phyloP scores from a whole-genome alignment of 2,797 vertebrate genomes.

The Ceryle rudis region DNA sequence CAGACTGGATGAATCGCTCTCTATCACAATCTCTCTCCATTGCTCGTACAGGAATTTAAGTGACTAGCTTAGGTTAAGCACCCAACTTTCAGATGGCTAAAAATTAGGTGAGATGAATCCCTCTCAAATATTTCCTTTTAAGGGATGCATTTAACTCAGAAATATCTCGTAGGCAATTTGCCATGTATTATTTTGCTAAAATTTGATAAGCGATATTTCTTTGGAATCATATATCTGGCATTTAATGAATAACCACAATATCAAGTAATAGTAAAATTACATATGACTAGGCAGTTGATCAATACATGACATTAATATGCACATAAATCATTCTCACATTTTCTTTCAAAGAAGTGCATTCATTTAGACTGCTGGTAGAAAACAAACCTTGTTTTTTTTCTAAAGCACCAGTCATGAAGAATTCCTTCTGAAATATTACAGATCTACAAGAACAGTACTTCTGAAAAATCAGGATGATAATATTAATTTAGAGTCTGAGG shows the following conservation, averaged over 20 bases:
- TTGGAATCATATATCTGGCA: background rate
- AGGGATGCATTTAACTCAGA: background rate
- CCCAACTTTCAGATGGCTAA: background rate
- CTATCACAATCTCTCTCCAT: background rate
- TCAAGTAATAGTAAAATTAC: background rate
- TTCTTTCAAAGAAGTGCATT: background rate
- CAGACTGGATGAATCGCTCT: background rate
- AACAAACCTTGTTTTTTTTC: background rate
- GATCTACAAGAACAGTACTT: background rate
- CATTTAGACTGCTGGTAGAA: background rate
- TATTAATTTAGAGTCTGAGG: background rate
- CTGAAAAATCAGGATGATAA: background rate
- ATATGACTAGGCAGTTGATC: background rate
- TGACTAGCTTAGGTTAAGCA: background rate
- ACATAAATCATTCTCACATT: background rate
- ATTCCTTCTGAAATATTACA: background rate
- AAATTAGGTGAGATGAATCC: background rate
- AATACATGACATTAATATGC: background rate
- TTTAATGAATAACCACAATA: background rate
- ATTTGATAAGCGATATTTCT: background rate
- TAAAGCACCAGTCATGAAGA: background rate
- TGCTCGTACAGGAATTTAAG: background rate
- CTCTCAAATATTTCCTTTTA: background rate
- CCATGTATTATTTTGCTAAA: background rate
- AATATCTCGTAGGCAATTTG: background rate